These are phyloP conservation scores for Ectobius pallidus DNA, from an alignment of 2,888 invertebrate species.

Conservation along the genomic window DNA sequence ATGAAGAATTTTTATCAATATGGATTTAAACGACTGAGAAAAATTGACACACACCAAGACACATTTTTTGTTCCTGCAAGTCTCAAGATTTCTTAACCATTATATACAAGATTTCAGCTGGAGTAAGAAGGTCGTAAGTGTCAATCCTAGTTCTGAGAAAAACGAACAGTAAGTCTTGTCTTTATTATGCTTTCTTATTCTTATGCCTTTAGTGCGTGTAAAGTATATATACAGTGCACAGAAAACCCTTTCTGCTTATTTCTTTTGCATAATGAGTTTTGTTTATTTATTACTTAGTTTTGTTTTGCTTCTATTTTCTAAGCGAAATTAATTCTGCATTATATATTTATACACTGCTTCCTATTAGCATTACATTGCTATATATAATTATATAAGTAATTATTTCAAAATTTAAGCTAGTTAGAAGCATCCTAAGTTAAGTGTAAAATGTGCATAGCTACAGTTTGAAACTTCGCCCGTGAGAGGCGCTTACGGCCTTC, in stretches of 20 bases:
- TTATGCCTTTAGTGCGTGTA: not conserved
- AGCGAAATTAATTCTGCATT: not conserved
- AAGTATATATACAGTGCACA: slow-evolving; percentile 11
- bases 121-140: slow-evolving; percentile 5
- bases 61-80: too few species aligned
- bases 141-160: slow-evolving; percentile 18
- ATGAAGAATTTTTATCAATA: too few species aligned
- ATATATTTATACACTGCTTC: not conserved
- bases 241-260: not conserved
- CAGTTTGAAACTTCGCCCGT: not conserved
- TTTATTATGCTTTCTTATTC: not conserved
- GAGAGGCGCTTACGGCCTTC: slow-evolving; percentile 13
- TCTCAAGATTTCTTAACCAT: too few species aligned
- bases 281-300: not conserved
- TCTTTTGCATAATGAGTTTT: not conserved
- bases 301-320: not conserved
- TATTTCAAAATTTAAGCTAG: too few species aligned
- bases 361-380: not conserved
- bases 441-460: too few species aligned
- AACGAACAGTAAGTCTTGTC: not conserved
- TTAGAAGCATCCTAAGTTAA: too few species aligned
- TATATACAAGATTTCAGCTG: too few species aligned
- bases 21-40: too few species aligned
- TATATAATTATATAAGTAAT: too few species aligned
- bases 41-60: too few species aligned